phyloP scores from a whole-genome alignment of 2,113 vertebrate species.

The Eretmochelys imbricata region DNA sequence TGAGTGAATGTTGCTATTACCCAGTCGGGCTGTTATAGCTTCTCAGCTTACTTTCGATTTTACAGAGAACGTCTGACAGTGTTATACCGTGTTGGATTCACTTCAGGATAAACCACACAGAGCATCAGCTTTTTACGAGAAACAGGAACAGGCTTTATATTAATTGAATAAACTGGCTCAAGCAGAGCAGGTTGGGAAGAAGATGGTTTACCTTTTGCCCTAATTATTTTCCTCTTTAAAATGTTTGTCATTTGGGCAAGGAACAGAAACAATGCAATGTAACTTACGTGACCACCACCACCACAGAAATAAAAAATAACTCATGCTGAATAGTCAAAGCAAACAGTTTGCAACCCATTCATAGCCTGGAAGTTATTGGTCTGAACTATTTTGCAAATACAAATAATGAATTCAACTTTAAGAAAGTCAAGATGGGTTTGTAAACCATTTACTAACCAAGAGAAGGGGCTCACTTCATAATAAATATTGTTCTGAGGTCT shows the following conservation, averaged over 20 bases:
- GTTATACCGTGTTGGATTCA: slow-evolving; percentile 7
- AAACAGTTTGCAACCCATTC: background rate
- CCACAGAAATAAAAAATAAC: background rate
- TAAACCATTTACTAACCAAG: background rate
- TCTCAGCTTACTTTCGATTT: slow-evolving; percentile 29
- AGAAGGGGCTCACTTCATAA: background rate
- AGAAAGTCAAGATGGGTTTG: background rate
- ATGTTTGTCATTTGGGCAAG: background rate
- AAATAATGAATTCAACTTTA: slow-evolving; percentile 5
- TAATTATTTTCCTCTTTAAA: slow-evolving; percentile 2
- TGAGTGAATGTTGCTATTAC: background rate
- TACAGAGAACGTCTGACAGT: slow-evolving; percentile 44
- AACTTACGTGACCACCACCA: background rate
- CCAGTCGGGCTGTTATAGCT: background rate
- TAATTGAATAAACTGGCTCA: background rate
- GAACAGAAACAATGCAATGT: background rate
- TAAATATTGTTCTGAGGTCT: background rate
- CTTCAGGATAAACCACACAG: slow-evolving; percentile 36
- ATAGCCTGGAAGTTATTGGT: background rate
- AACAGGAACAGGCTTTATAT: background rate
- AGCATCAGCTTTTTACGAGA: background rate
- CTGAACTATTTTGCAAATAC: background rate
- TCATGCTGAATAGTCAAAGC: background rate
- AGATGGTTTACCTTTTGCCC: slow-evolving; percentile 16
- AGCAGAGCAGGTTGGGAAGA: background rate